phyloP scores from a whole-genome alignment of 2,888 invertebrate genomes.

The Erynnis tages region DNA sequence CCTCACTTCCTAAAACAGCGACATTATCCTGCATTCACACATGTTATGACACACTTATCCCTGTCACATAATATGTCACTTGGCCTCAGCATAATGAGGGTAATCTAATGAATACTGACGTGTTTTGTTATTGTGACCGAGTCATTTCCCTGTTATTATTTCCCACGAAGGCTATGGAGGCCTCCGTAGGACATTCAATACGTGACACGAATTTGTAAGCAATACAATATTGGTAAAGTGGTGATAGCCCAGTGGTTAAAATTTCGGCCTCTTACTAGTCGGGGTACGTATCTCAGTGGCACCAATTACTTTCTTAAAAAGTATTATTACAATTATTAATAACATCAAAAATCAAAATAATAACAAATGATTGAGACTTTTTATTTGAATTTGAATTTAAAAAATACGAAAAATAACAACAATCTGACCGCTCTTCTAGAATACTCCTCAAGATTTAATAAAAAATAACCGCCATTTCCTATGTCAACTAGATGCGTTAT shows the following conservation, averaged over 20 bases:
- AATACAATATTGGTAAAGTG: no score
- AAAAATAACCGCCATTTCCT: not conserved
- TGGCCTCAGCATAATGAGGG: constrained; percentile 22
- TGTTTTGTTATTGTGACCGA: constrained; percentile 2
- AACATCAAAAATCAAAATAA: no score
- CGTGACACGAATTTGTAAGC: constrained; percentile 19
- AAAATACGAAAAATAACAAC: no score
- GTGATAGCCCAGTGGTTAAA: no score
- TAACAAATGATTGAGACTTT: no score
- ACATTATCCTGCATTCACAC: not conserved
- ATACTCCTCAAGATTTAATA: no score
- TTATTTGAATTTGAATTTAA: no score
- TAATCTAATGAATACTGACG: constrained; percentile 7
- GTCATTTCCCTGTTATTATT: constrained; percentile 20
- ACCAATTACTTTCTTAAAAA: no score
- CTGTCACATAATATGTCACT: constrained; percentile 20
- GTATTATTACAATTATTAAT: no score
- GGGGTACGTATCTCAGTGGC: no score
- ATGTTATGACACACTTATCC: constrained; percentile 9
- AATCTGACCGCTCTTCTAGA: no score
- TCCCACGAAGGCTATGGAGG: not conserved
- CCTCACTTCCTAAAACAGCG: not conserved
- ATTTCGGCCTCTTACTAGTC: no score
- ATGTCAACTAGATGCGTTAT: constrained; percentile 34
- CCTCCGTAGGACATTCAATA: constrained; percentile 9